These are phyloP conservation scores for Caenorhabditis angaria DNA, from an alignment of 2,888 invertebrate genomes.

Conservation along the genomic window DNA sequence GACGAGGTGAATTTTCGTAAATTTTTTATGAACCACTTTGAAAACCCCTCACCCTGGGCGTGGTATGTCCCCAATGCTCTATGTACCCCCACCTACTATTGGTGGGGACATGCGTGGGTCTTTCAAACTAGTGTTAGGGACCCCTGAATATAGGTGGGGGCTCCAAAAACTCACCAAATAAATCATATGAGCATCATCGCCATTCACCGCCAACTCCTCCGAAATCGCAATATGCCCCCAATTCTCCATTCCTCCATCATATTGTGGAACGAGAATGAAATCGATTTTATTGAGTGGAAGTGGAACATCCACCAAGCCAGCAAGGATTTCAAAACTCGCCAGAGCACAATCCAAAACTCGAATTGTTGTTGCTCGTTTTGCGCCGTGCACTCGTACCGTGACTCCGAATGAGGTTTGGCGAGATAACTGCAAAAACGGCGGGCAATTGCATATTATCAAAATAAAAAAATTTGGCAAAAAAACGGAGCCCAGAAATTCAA, in stretches of 20 bases:
- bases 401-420: conserved; percentile 60
- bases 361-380: conserved; percentile 25
- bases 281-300: conserved; percentile 60
- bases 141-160: too few species aligned
- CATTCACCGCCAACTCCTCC: conserved; percentile 35
- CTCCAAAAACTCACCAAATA: conserved; percentile 35
- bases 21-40: too few species aligned
- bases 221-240: conserved; percentile 59
- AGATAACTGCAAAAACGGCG: conserved; percentile 49
- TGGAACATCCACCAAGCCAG: conserved; percentile 49
- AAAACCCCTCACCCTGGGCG: too few species aligned
- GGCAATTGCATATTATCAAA: too few species aligned
- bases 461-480: too few species aligned
- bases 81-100: too few species aligned
- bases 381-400: conserved; percentile 50
- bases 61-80: too few species aligned
- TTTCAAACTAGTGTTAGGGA: too few species aligned
- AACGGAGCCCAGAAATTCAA: too few species aligned
- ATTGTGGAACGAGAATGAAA: conserved; percentile 49
- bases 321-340: conserved; percentile 52
- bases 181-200: conserved; percentile 55
- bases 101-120: too few species aligned
- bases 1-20: too few species aligned
- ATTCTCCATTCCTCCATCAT: conserved; percentile 63
- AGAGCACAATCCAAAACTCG: conserved; percentile 52